Base-by-base conservation (phyloP, 2,888 invertebrate genomes). In the Heteromyza rotundicornis region DNA sequence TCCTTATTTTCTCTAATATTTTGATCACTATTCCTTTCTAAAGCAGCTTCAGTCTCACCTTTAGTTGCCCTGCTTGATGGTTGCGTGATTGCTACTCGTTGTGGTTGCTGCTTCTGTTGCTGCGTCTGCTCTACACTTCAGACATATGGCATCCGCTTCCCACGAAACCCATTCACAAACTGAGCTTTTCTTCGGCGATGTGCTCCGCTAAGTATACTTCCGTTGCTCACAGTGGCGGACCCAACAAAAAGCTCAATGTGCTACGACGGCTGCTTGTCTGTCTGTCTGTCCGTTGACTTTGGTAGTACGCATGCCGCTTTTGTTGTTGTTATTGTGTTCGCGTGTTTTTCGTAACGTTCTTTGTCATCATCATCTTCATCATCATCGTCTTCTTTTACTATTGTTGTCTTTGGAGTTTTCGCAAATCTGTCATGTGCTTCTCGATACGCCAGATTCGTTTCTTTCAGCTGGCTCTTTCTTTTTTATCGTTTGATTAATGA, bases 161-260 rank as follows among this genome's bases (percentile, higher is more conserved):
- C 77, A 80, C 80, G 78, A 82, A 78, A 78, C 75, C 77, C 78
- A 79, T 80, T 77, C 78, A 78, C 78, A 76, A 77, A 82, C 82
- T 82, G 80, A 82, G 72, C 80, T 80, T 77, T 76, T 70, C 65
- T 65, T 68, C 68, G 67, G 68, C 70, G 68, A 65, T 73, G 71
- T 74, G 72, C 74, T 74, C 72, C 65, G 74, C 80, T 82, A 82
- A 78, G 82, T 82, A 82, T 80, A 76, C 63, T 65, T 67, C 68
- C 69, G 67, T 59, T 61, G 65, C 47, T 60, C 50, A 20, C 47
- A n/a, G 3, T 40, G 8, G n/a, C 47, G 17, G 47, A 17, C n/a
- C 8, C 8, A n/a, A 40, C 14, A 40, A 40, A 32, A 40, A 40
- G 47, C 47, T 47, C 7, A 2, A 5, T 5, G 5, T 47, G 20